Evolutionary conservation across 2,888 invertebrate genomes (phyloP), one percentile per base, ranked within the genome.

Genomic region (Harpalus rubripes): DNA sequence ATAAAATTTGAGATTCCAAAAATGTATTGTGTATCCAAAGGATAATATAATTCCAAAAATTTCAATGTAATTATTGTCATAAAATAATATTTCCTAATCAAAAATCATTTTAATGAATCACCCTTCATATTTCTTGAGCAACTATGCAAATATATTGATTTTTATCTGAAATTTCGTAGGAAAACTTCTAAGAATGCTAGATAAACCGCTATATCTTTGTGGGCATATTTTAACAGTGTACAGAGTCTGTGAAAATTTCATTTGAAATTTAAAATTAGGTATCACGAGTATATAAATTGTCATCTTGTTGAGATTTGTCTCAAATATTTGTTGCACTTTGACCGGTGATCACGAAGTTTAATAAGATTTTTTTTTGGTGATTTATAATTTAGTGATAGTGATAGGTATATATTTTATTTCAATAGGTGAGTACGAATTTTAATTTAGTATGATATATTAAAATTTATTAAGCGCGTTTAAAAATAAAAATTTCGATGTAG

Each of bases 251-350:
- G 61, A 76, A 83, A 65, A 82, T 82, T 82, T 82, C 68, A 83
- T 83, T 83, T 52, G 59, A 65, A 83, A 83, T 83, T 76, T 83
- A 74, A 83, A 83, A 83, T 83, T 76, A 76, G 61, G 59, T 68
- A 68, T 44, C 18, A 76, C 32, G 83, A 76, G 41, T 83, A 83
- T 83, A 83, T 83, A 83, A 83, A 83, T 76, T 83, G 74, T 59
- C 16, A 78, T 58, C 78, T 61, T 61, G 76, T 41, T 6, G 7
- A 61, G 59, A 76, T 76, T 59, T 63, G 22, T 76, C 83, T 76
- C 83, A 83, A 83, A 76, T 76, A 61, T 59, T 83, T 22, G 15
- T 83, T 59, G 72, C 12, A 61, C 16, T 83, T 63, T 59, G 82
- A 76, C 32, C 59, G 61, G 76, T 76, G 76, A 22, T 12, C 52